Base-by-base conservation (phyloP, 2,888 invertebrate species). In the Eueremaeus valkanovi region DNA sequence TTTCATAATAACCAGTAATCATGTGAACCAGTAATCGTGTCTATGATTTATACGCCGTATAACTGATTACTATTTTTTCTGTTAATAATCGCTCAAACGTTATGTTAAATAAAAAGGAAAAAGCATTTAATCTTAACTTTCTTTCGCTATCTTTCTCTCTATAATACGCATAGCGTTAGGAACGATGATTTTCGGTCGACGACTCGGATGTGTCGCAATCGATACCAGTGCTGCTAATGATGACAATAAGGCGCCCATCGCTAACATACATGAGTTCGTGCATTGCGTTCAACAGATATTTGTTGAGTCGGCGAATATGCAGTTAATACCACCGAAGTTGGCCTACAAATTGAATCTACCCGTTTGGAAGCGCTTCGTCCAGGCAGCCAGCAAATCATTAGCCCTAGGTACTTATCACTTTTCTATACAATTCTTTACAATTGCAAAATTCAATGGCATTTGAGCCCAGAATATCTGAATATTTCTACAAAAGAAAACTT, bases 291-390 rank as follows among this genome's bases (percentile, higher is more conserved):
- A 90, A 80, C 86, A 87, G 79, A 89, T 94, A 78, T 93, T 93
- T 82, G 85, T 88, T 79, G 88, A 89, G 36, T 90, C 90, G 75
- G 88, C 89, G 0, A 87, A 87, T 74, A 84, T 94, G 78, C 88
- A 89, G 79, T 85, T 88, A 61, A 82, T 92, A 68, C 90, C 93
- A 0, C 86, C 90, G 0, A 84, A 85, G 76, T 82, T 89, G 79
- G 92, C 90, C 18, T 87, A 87, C 79, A 85, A 84, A 73, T 83
- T 89, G 0, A 87, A 87, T 77, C 82, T 92, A 74, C 87, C 88
- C 66, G 85, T 87, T 8, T 94, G 93, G 93, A 87, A 82, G 75
- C 86, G 88, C 78, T 93, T 93, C 81, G 90, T 89, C 73, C 83
- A 85, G n/a, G 87, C 88, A 55, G 89, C 90, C 0, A 88, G 89